Percentiles rank a stretch among this genome's conserved stretches.
Conservation (phyloP, 2,888 invertebrate species). For the Gryllus longicercus region DNA sequence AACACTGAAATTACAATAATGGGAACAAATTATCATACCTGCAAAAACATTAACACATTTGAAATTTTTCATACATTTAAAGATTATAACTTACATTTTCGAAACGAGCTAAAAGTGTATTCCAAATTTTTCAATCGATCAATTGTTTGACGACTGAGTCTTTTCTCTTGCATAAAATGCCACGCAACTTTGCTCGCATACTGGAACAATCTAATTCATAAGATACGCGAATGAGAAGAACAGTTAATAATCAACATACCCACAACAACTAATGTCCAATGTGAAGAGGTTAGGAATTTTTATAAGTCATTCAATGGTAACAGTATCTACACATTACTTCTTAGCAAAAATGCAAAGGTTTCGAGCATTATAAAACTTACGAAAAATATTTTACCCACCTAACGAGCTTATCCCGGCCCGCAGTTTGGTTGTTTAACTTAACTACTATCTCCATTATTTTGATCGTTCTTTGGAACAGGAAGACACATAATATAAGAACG, state of each 20-base stretch:
- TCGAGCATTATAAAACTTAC: neutral
- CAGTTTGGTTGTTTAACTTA: slow-evolving; percentile 55
- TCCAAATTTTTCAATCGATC: slow-evolving; percentile 78
- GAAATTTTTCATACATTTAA: neutral
- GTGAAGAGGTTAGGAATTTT: neutral
- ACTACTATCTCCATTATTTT: slow-evolving; percentile 51
- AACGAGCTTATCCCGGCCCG: slow-evolving; percentile 56
- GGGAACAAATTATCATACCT: too few relatives aligned
- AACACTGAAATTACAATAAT: slow-evolving; percentile 59
- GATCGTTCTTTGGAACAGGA: slow-evolving; percentile 21
- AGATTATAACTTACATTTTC: slow-evolving; percentile 65
- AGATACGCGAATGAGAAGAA: too few relatives aligned
- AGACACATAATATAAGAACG: slow-evolving; percentile 30
- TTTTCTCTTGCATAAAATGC: slow-evolving; percentile 67
- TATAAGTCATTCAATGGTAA: too few relatives aligned
- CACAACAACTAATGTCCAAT: neutral
- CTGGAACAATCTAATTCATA: slow-evolving; percentile 66
- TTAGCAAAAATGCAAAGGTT: neutral
- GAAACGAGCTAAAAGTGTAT: slow-evolving; percentile 76
- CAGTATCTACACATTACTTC: too few relatives aligned
- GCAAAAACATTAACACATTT: slow-evolving; percentile 33
- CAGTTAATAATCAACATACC: too few relatives aligned
- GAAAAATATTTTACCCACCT: slow-evolving; percentile 45
- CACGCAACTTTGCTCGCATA: slow-evolving; percentile 77
- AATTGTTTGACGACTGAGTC: slow-evolving; percentile 61